A percentile compares a stretch with the other conserved stretches of the same genome.
These are phyloP conservation scores for Python bivittatus DNA, from an alignment of 2,113 vertebrate species.

Conservation along the genomic window DNA sequence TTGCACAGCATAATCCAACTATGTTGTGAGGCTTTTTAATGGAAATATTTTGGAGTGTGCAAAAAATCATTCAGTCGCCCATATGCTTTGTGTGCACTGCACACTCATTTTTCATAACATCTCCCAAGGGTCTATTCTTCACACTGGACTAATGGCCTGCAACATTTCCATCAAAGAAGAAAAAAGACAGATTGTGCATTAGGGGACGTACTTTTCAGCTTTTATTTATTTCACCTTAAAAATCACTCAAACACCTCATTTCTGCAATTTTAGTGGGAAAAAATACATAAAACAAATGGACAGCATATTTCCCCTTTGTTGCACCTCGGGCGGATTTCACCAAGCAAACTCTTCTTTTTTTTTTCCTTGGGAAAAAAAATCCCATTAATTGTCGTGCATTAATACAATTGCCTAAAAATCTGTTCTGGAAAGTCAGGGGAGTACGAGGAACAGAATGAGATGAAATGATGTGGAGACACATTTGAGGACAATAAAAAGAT, in stretches of 20 bases:
- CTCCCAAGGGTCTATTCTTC: neutral
- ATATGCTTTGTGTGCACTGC: neutral
- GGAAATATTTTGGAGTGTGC: neutral
- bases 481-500: neutral
- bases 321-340: neutral
- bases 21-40: fast-evolving
- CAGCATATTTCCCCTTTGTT: neutral
- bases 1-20: neutral
- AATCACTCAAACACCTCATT: neutral
- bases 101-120: conserved; percentile 2
- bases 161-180: conserved; percentile 28
- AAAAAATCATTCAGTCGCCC: conserved; percentile 13
- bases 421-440: neutral
- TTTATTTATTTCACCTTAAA: conserved; percentile 31
- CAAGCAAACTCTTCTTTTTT: neutral
- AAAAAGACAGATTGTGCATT: conserved; percentile 39
- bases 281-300: fast-evolving
- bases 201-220: conserved; percentile 24
- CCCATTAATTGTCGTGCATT: neutral
- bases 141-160: conserved; percentile 1
- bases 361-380: neutral
- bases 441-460: neutral
- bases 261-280: neutral
- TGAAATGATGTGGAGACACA: neutral
- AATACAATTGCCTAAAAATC: neutral